Conservation (phyloP, 2,113 vertebrate genomes). For the Tamias sibiricus region DNA sequence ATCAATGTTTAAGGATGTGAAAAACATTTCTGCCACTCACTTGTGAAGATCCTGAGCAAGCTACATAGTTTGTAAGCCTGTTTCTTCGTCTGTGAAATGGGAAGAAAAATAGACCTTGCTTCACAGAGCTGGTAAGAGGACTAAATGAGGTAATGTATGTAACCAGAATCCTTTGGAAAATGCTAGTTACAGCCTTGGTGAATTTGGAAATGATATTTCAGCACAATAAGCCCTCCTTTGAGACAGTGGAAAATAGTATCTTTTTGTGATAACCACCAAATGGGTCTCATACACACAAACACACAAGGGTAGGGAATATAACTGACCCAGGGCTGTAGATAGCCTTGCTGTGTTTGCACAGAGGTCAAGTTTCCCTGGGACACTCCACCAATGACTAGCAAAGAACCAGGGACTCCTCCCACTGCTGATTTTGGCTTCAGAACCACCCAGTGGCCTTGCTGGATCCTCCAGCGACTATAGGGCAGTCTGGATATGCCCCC, state of each 20-base stretch:
- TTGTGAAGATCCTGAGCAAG: not conserved
- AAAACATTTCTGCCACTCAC: not conserved
- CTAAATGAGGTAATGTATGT: no score
- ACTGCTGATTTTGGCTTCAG: not conserved
- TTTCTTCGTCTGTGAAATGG: constrained; percentile 21
- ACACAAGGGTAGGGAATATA: not conserved
- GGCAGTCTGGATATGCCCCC: not conserved
- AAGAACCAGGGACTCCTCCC: not conserved
- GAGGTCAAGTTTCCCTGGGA: not conserved
- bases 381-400: not conserved
- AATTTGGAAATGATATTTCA: not conserved
- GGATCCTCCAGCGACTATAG: not conserved
- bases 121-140: not conserved
- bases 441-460: not conserved
- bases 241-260: not conserved
- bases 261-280: not conserved
- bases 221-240: not conserved
- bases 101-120: not conserved
- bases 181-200: not conserved
- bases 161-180: not conserved
- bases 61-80: not conserved
- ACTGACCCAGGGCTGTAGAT: not conserved
- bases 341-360: not conserved
- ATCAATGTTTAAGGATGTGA: not conserved
- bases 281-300: not conserved